A percentile compares a stretch with the other conserved stretches of the same genome.
These are phyloP conservation scores for Petromus typicus DNA, from an alignment of 2,113 vertebrate genomes.

Conservation along the genomic window DNA sequence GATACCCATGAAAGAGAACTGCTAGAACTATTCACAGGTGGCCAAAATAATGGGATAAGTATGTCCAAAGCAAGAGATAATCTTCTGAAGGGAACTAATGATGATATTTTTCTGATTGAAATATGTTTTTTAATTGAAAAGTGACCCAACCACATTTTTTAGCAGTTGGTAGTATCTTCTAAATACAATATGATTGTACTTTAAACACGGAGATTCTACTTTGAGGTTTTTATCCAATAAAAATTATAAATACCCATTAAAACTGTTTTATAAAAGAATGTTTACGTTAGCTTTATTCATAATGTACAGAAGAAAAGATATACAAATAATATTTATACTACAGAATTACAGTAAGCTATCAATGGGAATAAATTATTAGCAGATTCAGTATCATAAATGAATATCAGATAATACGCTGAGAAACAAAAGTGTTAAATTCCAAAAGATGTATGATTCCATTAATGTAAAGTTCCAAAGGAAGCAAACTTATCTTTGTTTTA, in stretches of 20 bases:
- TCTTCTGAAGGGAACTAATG: background rate
- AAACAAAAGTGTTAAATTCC: background rate
- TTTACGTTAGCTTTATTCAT: conserved; percentile 18
- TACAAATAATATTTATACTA: conserved; percentile 13
- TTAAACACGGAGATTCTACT: background rate
- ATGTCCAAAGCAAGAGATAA: background rate
- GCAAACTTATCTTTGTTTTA: background rate
- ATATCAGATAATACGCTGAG: background rate
- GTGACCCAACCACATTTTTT: background rate
- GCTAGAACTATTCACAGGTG: background rate
- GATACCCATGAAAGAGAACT: background rate
- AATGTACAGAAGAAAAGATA: background rate
- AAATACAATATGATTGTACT: background rate
- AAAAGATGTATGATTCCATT: background rate
- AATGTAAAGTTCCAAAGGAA: background rate
- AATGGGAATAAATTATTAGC: background rate
- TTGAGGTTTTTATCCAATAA: background rate
- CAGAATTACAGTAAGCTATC: background rate
- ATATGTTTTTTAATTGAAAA: background rate
- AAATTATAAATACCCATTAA: background rate
- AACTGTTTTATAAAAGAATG: background rate
- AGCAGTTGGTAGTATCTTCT: background rate
- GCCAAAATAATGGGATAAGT: background rate
- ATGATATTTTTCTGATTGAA: background rate
- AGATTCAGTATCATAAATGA: background rate